Evolutionary conservation across 2,888 invertebrate species (phyloP), one percentile per base, ranked within the genome.

Genomic region (Eugnorisma glareosa): DNA sequence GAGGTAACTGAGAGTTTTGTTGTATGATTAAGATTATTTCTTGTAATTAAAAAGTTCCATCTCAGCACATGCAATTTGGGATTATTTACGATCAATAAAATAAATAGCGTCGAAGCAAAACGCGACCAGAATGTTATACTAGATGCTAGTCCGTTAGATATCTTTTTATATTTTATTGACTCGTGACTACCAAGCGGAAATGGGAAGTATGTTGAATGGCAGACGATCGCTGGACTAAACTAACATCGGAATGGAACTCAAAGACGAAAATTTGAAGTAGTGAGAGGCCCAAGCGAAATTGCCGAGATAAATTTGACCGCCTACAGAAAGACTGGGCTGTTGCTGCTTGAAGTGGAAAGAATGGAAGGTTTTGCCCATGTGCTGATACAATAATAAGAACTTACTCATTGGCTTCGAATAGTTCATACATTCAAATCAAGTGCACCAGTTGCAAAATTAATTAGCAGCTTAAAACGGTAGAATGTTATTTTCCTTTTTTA

Each of bases 1-100:
- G 51, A 96, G 96, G 96, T 96, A 48, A 83, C 83, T 70, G 21
- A 24, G 7, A 57, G 59, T 48, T 72, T 1, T 37, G 1, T 75
- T 68, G 5, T 28, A 7, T 51, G 10, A 18, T 64, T 28, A 7
- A 43, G 10, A 18, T 64, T 40, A 37, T 37, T 54, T n/a, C 1
- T 28, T n/a, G 3, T n/a, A 43, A 79, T 43, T 79, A 71, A 54
- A 54, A 37, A 21, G 21, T 43, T 72, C 0, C 24, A 72, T 54
- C 11, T 21, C 8, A 63, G 15, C 8, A 35, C 11, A 35, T 51
- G 0, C 5, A 11, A 28, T 28, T 61, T 79, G 0, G 2, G 7
- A 28, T 45, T 31, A 15, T 57, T 59, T 59, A 28, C 0, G 7
- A 40, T 6, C 15, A 45, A 57, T 43, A 11, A 43, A 43, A 43